Base-by-base conservation (phyloP, 1,140 invertebrate genomes). In the Lordiphosa stackelbergi region DNA sequence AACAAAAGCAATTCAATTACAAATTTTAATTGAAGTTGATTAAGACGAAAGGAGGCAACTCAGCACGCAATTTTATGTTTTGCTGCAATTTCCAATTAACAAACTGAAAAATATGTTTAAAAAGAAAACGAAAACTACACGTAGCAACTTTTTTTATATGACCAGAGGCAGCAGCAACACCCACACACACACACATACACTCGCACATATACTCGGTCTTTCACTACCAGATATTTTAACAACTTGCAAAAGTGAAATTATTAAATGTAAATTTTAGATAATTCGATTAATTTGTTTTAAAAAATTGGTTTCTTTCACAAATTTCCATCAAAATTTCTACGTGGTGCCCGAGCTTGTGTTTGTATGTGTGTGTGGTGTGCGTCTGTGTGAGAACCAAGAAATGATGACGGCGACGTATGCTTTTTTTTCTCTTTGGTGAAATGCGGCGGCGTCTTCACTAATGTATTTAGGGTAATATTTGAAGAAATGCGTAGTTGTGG, bases 331-430 rank as follows among this genome's bases (percentile, higher is more conserved):
- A 68, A 73, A 55, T 58, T 62, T 74, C 51, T 71, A 54, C 61
- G 40, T 64, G 57, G 66, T 54, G 31, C 43, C 11, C 5, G 24
- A 43, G 51, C 36, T n/a, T 43, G 28, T 60, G 28, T 46, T 51
- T 40, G 54, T 40, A 24, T 9, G 5, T 40, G 16, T 43, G 35
- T 53, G 45, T 63, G 40, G 35, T 9, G 12, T 75, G 51, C 41
- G 66, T 65, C 54, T 75, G 77, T 83, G 55, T 75, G 47, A 53
- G 75, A 83, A 57, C 35, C 38, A 66, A 70, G 66, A 70, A 70
- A 62, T 70, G 66, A 70, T 70, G 66, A 70, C 66, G 66, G 66
- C 66, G 77, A 79, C 75, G 75, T 79, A 75, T 81, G 75, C 77
- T 58, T 81, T 79, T 75, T 75, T 81, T 16, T 16, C n/a, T 66